A percentile compares a stretch with the other conserved stretches of the same genome.
Conservation (phyloP, 2,113 vertebrate genomes). For the Myrmophylax atrothorax region DNA sequence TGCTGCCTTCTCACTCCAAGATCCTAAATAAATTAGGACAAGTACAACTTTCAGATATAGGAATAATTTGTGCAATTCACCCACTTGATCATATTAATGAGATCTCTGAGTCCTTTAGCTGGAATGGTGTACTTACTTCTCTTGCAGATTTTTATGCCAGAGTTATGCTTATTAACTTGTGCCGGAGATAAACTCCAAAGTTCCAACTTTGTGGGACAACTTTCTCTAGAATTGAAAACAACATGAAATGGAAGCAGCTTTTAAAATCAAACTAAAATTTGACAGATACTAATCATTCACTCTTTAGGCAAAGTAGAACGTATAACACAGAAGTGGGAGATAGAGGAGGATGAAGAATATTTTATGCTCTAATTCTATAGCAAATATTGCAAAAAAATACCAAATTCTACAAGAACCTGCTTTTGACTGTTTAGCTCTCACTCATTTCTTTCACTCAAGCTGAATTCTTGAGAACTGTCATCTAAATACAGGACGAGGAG, state of each 20-base stretch:
- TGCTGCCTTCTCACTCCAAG: background rate
- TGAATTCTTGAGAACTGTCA: background rate
- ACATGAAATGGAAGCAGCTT: background rate
- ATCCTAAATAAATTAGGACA: background rate
- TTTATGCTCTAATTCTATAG: background rate
- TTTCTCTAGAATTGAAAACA: background rate
- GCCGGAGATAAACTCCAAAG: background rate
- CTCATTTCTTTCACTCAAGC: background rate
- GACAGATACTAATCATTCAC: background rate
- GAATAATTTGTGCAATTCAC: background rate
- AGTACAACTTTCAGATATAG: background rate
- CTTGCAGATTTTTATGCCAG: background rate
- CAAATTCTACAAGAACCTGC: background rate
- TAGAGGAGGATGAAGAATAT: background rate
- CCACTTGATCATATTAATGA: background rate
- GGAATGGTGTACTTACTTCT: background rate
- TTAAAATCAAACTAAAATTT: background rate
- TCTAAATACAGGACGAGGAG: background rate
- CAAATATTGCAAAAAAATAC: background rate
- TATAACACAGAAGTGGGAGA: rapidly evolving
- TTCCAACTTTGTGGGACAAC: background rate
- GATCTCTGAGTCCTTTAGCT: background rate
- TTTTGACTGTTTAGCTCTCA: background rate
- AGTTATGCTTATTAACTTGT: background rate
- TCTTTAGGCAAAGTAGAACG: background rate